A percentile compares a stretch with the other conserved stretches of the same genome.
These are phyloP conservation scores for Eupithecia abbreviata DNA, from an alignment of 2,888 invertebrate genomes.

Conservation along the genomic window DNA sequence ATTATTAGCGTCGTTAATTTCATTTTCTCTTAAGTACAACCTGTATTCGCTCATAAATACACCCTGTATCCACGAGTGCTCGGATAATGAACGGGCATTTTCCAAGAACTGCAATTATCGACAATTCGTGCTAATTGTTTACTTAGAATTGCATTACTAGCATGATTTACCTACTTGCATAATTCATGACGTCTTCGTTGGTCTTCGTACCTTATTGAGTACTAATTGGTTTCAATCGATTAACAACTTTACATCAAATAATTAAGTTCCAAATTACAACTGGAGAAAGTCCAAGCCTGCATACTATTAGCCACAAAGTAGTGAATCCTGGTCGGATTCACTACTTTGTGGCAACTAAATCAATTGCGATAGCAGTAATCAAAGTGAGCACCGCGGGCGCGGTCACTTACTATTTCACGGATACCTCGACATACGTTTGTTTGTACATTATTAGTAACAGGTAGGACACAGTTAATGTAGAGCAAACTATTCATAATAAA, in stretches of 20 bases:
- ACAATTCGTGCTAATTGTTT: conserved; percentile 14
- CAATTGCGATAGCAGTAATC: not conserved
- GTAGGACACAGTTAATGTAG: not conserved
- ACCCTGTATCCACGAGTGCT: not conserved
- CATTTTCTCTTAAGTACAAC: not conserved
- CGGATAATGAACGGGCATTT: not conserved
- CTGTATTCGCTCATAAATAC: not conserved
- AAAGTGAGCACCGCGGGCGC: not conserved
- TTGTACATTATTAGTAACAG: not conserved
- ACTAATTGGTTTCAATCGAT: not conserved
- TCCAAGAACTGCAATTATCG: conserved; percentile 7
- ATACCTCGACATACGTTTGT: not conserved
- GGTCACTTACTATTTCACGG: not conserved
- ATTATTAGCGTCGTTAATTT: not conserved
- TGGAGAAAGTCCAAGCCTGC: not conserved
- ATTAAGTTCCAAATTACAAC: not conserved
- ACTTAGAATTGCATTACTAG: conserved; percentile 1
- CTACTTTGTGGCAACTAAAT: not conserved
- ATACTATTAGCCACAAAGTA: not conserved
- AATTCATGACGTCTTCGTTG: not conserved
- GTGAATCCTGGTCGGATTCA: not conserved
- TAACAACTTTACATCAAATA: not conserved
- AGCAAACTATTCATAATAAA: no score
- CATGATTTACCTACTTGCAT: not conserved
- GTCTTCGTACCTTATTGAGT: not conserved